Percentiles rank a stretch among this genome's conserved stretches.
Conservation (phyloP, 2,888 invertebrate species). For the Tenthredo livida region DNA sequence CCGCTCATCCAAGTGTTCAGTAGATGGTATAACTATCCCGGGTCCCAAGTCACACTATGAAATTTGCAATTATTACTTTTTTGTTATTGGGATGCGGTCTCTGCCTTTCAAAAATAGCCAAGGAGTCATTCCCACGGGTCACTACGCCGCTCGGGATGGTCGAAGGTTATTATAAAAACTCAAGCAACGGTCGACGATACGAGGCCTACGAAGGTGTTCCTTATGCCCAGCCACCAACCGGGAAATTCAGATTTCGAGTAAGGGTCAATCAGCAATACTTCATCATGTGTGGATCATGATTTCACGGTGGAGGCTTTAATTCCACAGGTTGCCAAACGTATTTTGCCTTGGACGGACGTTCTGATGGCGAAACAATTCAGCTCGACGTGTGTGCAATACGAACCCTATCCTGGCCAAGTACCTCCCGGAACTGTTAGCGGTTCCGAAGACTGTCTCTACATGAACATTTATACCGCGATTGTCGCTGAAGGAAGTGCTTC, state of each 20-base stretch:
- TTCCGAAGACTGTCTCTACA: conserved; percentile 72
- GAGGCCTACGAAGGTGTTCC: conserved; percentile 29
- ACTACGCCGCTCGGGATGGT: background rate
- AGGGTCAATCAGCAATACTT: background rate
- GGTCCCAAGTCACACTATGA: background rate
- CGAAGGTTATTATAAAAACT: background rate
- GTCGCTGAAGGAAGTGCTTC: conserved; percentile 36
- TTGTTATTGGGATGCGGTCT: background rate
- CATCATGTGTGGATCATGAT: background rate
- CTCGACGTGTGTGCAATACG: conserved; percentile 69
- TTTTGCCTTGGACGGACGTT: conserved; percentile 60
- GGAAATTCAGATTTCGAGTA: background rate
- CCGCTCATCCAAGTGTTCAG: too few species aligned
- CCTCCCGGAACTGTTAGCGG: conserved; percentile 66
- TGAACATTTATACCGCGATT: conserved; percentile 70
- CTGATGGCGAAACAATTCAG: conserved; percentile 69
- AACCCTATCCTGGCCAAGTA: conserved; percentile 59
- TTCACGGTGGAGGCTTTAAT: background rate
- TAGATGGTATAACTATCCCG: background rate
- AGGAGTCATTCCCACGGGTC: background rate
- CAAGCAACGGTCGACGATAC: background rate
- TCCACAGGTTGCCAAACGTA: conserved; percentile 58
- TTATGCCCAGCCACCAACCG: background rate
- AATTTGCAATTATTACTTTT: background rate
- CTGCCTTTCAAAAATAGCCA: background rate